Evolutionary conservation across 2,888 invertebrate genomes (phyloP), one percentile per base, ranked within the genome.

Genomic region (Megamerina dolium): DNA sequence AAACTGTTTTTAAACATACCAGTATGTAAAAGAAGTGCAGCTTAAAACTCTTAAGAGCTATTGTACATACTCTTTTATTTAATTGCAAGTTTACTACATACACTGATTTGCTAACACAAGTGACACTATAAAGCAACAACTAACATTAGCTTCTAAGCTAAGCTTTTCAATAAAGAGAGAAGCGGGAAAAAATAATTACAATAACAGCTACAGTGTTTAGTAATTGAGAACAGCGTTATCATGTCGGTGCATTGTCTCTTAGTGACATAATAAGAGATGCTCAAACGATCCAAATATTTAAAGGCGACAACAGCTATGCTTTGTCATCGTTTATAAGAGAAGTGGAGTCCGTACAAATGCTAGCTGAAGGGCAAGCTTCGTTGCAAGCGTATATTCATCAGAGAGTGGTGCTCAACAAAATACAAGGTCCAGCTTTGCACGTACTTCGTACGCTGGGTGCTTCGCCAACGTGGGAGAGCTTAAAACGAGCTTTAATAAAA

Each of bases 381-480:
- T 13, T 32, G 3, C 18, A 34, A 41, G 37, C 29, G 21, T 54
- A 54, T 34, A 41, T 51, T 30, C 33, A 46, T 43, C 45, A 45
- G 27, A 39, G 51, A 32, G 40, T 51, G 27, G 47, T 52, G 16
- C 39, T 54, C 29, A 53, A 51, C 31, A 49, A 52, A 43, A 41
- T 50, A 23, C 52, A 52, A 43, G 50, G 50, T 41, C 44, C 43
- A 40, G 52, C 52, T 23, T 37, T 51, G 21, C 37, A 51, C 18
- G 43, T 43, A 32, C 16, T 49, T 6, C 39, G 45, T 40, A 52
- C 41, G 4, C 35, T 50, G 37, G 45, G 41, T 33, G 21, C 46
- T 33, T 37, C 37, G 12, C 43, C 43, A 26, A 41, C 30, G 17
- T 51, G 49, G 46, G 34, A 35, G 21, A 38, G 47, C 21, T 43